Base-by-base conservation (phyloP, 1,140 invertebrate genomes). In the Lasioglossum albipes region DNA sequence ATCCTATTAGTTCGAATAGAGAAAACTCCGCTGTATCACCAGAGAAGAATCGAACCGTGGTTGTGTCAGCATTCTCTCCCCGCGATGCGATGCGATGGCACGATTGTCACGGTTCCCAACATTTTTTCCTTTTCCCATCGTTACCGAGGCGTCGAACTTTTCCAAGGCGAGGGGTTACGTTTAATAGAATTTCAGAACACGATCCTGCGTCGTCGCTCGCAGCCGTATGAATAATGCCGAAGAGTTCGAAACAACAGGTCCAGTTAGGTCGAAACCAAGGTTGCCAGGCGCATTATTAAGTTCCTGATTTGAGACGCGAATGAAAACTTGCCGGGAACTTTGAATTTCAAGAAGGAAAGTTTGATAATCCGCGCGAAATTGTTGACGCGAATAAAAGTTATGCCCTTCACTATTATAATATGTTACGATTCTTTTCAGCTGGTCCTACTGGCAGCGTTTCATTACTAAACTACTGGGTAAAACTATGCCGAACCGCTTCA, bases 321-420 rank as follows among this genome's bases (percentile, higher is more conserved):
- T 16, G 62, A 36, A 64, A 64, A 64, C 27, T 64, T 36, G 4
- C 62, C 57, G 31, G 31, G 13, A 36, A 64, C 62, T 64, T 18
- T 36, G 13, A 64, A 64, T 64, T 64, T 36, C 3, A 64, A 64
- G 62, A 16, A 64, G 62, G 31, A 64, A 64, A 64, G 31, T 64
- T 36, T 36, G 13, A 36, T 36, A 36, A 36, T 36, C 36, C 31
- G 27, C 5, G 27, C 42, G 12, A 18, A 27, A 27, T 16, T n/a
- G 12, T 36, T 36, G 22, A 36, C 27, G 64, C 36, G 9, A 20
- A 42, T 41, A 5, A 41, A 18, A 18, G 31, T 6, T 16, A 5
- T 18, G 13, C 2, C 12, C 7, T 3, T 7, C 5, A 0, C 7
- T 22, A 61, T 61, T 61, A 4, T 57, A n/a, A 57, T 57, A 57